These are phyloP conservation scores for Dynastes maya DNA, from an alignment of 2,888 invertebrate species.

Conservation along the genomic window DNA sequence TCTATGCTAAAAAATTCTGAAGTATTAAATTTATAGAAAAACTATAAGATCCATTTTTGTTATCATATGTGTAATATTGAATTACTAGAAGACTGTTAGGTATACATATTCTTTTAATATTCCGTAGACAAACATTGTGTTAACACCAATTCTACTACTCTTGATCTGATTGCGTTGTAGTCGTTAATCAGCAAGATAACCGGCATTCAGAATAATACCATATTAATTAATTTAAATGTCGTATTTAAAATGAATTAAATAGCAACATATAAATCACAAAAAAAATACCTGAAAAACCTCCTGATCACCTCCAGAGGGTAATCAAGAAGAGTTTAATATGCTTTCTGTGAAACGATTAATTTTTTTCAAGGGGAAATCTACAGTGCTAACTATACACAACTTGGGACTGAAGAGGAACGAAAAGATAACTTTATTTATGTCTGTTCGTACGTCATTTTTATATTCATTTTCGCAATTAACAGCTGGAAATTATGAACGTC, in stretches of 20 bases:
- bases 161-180: not conserved
- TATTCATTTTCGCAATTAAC: constrained; percentile 25
- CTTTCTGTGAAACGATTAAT: constrained; percentile 30
- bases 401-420: not conserved
- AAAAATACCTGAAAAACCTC: not conserved
- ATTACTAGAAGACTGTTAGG: no score
- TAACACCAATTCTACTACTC: not conserved
- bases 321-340: constrained; percentile 17
- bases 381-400: not conserved
- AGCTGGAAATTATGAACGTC: constrained; percentile 7
- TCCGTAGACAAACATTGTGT: no score
- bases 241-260: not conserved
- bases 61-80: no score
- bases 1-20: no score
- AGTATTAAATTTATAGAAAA: no score
- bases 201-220: not conserved
- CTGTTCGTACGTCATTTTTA: constrained; percentile 14
- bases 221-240: not conserved
- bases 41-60: no score
- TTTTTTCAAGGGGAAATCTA: not conserved
- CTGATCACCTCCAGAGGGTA: not conserved
- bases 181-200: not conserved
- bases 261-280: constrained; percentile 1
- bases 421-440: constrained; percentile 23
- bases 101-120: no score